A percentile compares a stretch with the other conserved stretches of the same genome.
phyloP scores from a whole-genome alignment of 1,140 invertebrate species.

The Leptinotarsa undecemlineata region DNA sequence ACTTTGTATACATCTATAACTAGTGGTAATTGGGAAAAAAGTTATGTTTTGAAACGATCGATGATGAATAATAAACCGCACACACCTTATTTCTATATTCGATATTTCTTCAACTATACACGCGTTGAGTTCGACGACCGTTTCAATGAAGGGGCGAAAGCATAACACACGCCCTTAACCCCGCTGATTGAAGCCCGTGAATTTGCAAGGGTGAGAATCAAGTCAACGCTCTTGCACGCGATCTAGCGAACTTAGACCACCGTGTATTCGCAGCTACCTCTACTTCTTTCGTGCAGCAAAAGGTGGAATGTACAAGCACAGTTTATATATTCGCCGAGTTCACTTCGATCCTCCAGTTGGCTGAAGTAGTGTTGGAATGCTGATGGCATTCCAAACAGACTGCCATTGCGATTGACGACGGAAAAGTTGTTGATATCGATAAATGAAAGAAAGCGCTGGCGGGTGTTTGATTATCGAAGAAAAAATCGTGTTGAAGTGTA shows the following conservation, averaged over 20 bases:
- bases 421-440: not conserved
- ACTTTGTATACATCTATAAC: too few species aligned
- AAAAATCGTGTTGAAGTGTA: not conserved
- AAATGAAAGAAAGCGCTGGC: not conserved
- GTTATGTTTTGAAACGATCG: too few species aligned
- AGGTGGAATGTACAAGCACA: slow-evolving; percentile 9
- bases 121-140: too few species aligned
- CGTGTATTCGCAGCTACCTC: slow-evolving; percentile 6
- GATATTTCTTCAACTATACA: too few species aligned
- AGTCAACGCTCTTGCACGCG: not conserved
- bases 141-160: too few species aligned
- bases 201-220: too few species aligned
- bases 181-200: too few species aligned
- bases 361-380: slow-evolving; percentile 18
- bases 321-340: slow-evolving; percentile 9
- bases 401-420: slow-evolving; percentile 9
- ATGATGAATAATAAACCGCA: too few species aligned
- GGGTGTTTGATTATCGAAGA: not conserved
- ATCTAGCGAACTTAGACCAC: not conserved
- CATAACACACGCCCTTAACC: too few species aligned
- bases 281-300: slow-evolving; percentile 13
- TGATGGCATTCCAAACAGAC: slow-evolving; percentile 14
- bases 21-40: too few species aligned
- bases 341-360: slow-evolving; percentile 11
- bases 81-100: too few species aligned